A percentile compares a stretch with the other conserved stretches of the same genome.
Evolutionary conservation across 2,113 vertebrate genomes (phyloP).

Genomic region (Lamprotornis superbus): DNA sequence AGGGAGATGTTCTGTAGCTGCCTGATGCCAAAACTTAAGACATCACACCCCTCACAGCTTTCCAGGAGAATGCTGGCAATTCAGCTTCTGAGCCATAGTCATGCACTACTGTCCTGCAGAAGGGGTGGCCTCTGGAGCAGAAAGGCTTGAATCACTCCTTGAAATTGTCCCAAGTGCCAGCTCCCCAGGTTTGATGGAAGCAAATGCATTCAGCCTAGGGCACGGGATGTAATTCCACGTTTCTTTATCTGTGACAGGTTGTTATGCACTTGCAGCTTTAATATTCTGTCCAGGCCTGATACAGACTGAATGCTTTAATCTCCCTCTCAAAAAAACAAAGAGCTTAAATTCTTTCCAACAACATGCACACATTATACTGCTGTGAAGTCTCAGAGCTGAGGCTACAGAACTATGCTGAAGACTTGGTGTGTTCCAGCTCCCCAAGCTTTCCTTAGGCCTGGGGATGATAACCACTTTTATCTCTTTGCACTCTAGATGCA

Average conservation of each 20-base stretch:
- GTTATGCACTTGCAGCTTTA: background rate
- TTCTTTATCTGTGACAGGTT: background rate
- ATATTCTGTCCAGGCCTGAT: background rate
- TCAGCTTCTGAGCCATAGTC: background rate
- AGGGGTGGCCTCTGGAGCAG: background rate
- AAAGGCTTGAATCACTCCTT: background rate
- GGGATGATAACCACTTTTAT: background rate
- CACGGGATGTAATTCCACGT: fast-evolving
- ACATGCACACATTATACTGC: fast-evolving
- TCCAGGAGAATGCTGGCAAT: background rate
- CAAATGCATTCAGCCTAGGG: background rate
- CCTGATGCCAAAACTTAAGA: too few species aligned
- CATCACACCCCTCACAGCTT: background rate
- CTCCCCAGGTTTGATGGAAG: background rate
- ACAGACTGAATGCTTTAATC: background rate
- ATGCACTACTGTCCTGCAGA: background rate
- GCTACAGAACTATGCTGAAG: background rate
- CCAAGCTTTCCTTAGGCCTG: background rate
- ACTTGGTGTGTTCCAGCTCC: background rate
- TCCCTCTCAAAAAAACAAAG: background rate
- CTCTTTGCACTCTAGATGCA: background rate
- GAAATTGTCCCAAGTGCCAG: background rate
- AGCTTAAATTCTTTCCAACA: background rate
- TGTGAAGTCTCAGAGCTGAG: background rate
- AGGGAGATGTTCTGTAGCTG: background rate